These are phyloP conservation scores for Resseliella maxima DNA, from an alignment of 2,888 invertebrate species.

Conservation along the genomic window DNA sequence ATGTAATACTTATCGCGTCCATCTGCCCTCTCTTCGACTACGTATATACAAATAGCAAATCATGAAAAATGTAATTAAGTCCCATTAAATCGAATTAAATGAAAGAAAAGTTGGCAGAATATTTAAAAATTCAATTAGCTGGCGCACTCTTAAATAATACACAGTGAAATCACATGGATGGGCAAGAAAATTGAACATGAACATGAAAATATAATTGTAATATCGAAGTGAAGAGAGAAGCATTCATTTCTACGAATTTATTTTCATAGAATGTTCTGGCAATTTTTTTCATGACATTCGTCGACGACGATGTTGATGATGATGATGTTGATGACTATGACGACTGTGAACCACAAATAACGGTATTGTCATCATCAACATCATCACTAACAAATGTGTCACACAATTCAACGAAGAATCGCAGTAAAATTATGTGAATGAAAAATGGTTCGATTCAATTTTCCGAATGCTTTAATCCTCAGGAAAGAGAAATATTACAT, in stretches of 20 bases:
- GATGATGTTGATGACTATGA: not conserved
- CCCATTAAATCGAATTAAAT: slow-evolving; percentile 12
- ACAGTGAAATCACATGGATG: no score
- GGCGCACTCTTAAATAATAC: not conserved
- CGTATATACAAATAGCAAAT: not conserved
- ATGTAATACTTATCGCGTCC: not conserved
- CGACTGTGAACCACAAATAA: not conserved
- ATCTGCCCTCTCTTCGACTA: not conserved
- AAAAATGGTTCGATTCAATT: slow-evolving; percentile 26
- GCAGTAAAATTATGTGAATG: not conserved
- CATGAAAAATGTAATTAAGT: slow-evolving; percentile 4
- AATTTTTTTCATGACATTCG: not conserved
- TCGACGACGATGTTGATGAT: not conserved
- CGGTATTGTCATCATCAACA: no score
- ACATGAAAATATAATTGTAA: not conserved
- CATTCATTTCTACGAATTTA: not conserved
- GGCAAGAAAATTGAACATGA: not conserved
- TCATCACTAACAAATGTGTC: not conserved
- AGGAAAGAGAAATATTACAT: slow-evolving; percentile 10
- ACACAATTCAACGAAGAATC: not conserved
- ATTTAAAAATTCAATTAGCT: slow-evolving; percentile 33
- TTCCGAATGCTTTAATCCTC: slow-evolving; percentile 28
- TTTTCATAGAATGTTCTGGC: not conserved
- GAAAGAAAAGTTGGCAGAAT: not conserved
- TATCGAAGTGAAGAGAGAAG: not conserved